A percentile compares a stretch with the other conserved stretches of the same genome.
Conservation (phyloP, 30 jellyfish, hydroid and myxozoan genomes). For the Aurelia aurita region DNA sequence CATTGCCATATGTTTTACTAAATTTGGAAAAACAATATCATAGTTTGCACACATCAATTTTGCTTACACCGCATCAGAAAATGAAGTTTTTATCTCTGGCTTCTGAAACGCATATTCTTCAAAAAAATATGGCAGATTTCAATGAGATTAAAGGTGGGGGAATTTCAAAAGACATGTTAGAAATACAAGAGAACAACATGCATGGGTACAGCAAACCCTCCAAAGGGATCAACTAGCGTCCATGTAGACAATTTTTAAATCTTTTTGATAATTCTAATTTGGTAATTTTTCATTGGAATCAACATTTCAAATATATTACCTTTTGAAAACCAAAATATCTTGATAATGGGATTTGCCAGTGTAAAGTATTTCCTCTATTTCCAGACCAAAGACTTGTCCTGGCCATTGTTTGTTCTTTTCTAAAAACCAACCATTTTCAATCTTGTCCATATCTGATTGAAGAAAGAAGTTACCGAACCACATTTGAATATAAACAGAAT, state of each 20-base stretch:
- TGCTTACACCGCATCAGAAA: not conserved
- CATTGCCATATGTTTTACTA: constrained; percentile 86
- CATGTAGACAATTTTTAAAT: no score
- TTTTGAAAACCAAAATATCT: constrained; percentile 85
- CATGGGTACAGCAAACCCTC: not conserved
- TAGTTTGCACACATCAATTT: not conserved
- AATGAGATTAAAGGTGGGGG: no score
- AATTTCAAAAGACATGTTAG: not conserved
- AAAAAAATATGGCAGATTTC: no score
- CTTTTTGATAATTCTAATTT: not conserved
- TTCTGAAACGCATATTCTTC: no score
- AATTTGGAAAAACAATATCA: not conserved
- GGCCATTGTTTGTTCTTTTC: constrained; percentile 91
- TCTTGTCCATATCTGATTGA: constrained; percentile 56
- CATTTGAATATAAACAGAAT: not conserved
- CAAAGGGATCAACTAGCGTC: not conserved
- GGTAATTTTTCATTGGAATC: not conserved
- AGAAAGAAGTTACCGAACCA: not conserved
- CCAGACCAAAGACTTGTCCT: constrained; percentile 87
- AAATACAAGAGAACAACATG: not conserved
- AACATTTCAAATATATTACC: constrained; percentile 42
- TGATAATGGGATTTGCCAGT: constrained; percentile 74
- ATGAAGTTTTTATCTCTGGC: no score
- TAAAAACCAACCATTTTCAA: constrained; percentile 94
- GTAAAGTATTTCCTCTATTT: constrained; percentile 79